phyloP scores from a whole-genome alignment of 2,113 vertebrate species.

The Miniopterus natalensis region DNA sequence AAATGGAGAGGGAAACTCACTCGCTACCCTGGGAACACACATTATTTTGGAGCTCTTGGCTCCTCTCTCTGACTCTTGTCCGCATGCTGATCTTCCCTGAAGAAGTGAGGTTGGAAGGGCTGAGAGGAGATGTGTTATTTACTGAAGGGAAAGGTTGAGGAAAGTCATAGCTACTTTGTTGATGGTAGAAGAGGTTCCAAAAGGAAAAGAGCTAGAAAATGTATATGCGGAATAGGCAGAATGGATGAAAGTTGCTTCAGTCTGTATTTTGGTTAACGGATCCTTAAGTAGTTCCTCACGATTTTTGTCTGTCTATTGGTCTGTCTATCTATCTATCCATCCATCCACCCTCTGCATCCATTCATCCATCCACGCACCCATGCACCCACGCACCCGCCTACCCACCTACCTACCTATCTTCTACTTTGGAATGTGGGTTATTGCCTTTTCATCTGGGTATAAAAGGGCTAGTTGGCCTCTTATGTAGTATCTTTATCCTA shows the following conservation, averaged over 20 bases:
- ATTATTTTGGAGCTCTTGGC: not conserved
- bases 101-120: not conserved
- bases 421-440: not conserved
- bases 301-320: not conserved
- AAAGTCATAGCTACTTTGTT: not conserved
- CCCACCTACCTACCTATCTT: not conserved
- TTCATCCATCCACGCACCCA: too few species aligned
- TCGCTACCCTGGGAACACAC: not conserved
- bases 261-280: not conserved
- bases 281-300: not conserved
- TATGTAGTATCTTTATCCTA: not conserved
- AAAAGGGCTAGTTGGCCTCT: not conserved
- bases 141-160: not conserved
- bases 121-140: not conserved
- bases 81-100: not conserved
- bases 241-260: not conserved
- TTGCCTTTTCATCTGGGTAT: not conserved
- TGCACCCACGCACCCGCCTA: too few species aligned
- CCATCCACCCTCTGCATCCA: not conserved
- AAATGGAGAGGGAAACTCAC: not conserved
- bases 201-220: not conserved
- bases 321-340: too few species aligned
- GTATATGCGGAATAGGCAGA: not conserved
- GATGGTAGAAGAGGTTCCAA: not conserved
- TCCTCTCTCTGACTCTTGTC: rapidly evolving